Evolutionary conservation across 2,888 invertebrate species (phyloP), one percentile per base, ranked within the genome.

Genomic region (Diachrysia chrysitis): DNA sequence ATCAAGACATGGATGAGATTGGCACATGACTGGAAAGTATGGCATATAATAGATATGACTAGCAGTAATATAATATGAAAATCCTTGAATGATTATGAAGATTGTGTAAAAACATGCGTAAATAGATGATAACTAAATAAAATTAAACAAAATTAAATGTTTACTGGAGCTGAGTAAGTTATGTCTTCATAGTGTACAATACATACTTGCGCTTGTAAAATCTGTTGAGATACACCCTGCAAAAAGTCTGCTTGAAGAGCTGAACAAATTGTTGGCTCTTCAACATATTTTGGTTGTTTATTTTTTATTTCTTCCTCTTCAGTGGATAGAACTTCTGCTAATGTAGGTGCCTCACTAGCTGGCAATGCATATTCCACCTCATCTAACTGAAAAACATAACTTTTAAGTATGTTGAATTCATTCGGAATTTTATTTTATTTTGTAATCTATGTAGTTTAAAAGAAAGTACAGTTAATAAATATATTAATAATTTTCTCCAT

Each of bases 161-260:
- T 37, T 37, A 35, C 9, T 37, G 37, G 3, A 37, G 16, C 3
- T 37, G 37, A 12, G 16, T 16, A 37, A 37, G 16, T 55, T 23
- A 10, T 32, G 23, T 16, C 7, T 37, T 21, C 17, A 19, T 12
- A n/a, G 16, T 35, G 17, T 19, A 12, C 0, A 65, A 61, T 60
- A 93, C 96, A 94, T 94, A 98, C 98, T 84, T 97, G 97, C 56
- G 99, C 99, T 68, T 98, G 98, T 73, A 96, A 94, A 23, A 99
- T 95, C 92, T 99, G 99, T 25, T 98, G 97, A 4, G 99, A 98
- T 60, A 99, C 97, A 73, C 98, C 98, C 90, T 98, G 98, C 69
- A 99, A 94, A 71, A 98, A 93, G 55, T 95, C 95, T 42, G 92
- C 90, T 87, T 95, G 95, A 12, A 95, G 85, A 21, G 93, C 93